A percentile compares a stretch with the other conserved stretches of the same genome.
Conservation (phyloP, 2,113 vertebrate species). For the Sarotherodon lohbergeri region DNA sequence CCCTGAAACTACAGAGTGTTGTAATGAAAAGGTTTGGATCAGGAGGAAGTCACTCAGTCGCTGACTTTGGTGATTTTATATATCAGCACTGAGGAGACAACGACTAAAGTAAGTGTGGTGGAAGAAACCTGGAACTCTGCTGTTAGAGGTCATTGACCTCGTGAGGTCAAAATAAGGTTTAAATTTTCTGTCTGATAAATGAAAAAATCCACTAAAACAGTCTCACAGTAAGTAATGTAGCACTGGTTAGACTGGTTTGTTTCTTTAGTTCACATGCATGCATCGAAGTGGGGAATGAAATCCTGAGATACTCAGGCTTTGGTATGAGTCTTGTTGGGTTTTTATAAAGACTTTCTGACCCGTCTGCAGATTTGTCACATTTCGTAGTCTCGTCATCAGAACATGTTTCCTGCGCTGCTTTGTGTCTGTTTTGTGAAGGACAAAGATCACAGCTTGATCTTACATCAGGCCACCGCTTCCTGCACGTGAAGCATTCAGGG, state of each 20-base stretch:
- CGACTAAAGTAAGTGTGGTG: not conserved
- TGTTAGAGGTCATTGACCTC: not conserved
- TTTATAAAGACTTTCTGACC: not conserved
- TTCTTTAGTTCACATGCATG: not conserved
- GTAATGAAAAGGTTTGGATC: not conserved
- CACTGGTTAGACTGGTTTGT: not conserved
- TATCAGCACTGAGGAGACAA: not conserved
- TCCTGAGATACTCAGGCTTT: not conserved
- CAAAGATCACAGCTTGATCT: constrained; percentile 43
- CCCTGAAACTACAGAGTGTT: not conserved
- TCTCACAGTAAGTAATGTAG: not conserved
- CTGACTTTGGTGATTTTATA: not conserved
- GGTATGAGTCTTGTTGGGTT: not conserved
- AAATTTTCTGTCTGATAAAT: not conserved
- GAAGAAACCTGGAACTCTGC: not conserved
- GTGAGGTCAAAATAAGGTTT: not conserved
- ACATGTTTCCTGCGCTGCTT: not conserved
- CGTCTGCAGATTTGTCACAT: not conserved
- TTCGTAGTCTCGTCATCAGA: not conserved
- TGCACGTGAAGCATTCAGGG: constrained; percentile 18
- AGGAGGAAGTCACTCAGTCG: not conserved
- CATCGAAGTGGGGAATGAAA: not conserved
- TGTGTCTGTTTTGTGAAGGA: constrained; percentile 44
- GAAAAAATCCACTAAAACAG: not conserved
- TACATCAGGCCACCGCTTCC: constrained; percentile 9